These are phyloP conservation scores for Theretra japonica DNA, from an alignment of 2,888 invertebrate species.

Conservation along the genomic window DNA sequence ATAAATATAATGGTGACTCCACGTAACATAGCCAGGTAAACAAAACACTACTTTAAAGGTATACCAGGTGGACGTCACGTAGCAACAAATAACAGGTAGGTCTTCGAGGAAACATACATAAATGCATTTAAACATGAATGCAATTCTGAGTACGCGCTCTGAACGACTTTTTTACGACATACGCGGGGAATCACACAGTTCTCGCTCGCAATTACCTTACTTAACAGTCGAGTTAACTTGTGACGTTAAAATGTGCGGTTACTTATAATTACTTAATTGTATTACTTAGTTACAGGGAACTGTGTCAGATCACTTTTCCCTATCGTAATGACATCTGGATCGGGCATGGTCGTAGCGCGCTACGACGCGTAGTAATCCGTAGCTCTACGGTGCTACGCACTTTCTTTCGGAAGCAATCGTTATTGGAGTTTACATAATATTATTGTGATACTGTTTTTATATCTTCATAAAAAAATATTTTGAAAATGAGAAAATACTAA, in stretches of 20 bases:
- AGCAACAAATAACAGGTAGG: not conserved
- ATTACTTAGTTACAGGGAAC: not conserved
- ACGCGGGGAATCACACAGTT: slow-evolving; percentile 14
- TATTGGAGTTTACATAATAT: not conserved
- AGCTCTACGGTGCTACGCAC: slow-evolving; percentile 25
- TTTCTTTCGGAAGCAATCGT: not conserved
- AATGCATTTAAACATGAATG: not conserved
- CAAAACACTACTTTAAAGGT: too few relatives aligned
- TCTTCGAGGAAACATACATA: slow-evolving; percentile 1
- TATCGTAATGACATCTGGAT: slow-evolving; percentile 7
- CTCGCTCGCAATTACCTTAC: not conserved
- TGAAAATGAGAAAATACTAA: too few relatives aligned
- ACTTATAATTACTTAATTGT: slow-evolving; percentile 8
- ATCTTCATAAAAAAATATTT: too few relatives aligned
- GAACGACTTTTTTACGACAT: slow-evolving; percentile 8
- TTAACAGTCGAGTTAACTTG: slow-evolving; percentile 10
- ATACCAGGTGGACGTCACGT: not conserved
- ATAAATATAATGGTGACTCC: too few relatives aligned
- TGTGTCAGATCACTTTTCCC: not conserved
- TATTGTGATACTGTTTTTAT: not conserved
- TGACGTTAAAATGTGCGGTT: slow-evolving; percentile 7
- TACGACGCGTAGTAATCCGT: slow-evolving; percentile 13
- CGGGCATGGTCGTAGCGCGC: slow-evolving; percentile 15
- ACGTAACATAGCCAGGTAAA: too few relatives aligned
- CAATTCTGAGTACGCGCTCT: not conserved